Evolutionary conservation across 1,140 invertebrate genomes (phyloP).

Genomic region (Drosophila chauvacae): DNA sequence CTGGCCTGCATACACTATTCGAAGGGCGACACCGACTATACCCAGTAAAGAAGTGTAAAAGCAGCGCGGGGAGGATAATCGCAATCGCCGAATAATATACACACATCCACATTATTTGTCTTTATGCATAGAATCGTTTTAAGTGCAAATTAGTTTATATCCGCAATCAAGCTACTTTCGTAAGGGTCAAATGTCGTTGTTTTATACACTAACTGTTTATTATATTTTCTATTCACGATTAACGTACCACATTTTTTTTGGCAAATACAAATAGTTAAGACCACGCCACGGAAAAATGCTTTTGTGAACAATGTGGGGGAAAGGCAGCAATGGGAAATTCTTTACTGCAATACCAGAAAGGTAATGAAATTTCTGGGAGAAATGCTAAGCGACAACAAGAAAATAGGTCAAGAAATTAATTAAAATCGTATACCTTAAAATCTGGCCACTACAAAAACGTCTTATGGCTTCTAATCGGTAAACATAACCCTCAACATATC

Average conservation of each 20-base stretch:
- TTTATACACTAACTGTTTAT: constrained; percentile 28
- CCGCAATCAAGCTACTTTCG: constrained; percentile 33
- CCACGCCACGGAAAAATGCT: constrained; percentile 25
- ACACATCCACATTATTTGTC: constrained; percentile 38
- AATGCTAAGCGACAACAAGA: no score
- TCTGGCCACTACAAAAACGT: no score
- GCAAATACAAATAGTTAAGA: constrained; percentile 72
- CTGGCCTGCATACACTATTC: constrained; percentile 90
- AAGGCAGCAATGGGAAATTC: no score
- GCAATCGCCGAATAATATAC: constrained; percentile 59
- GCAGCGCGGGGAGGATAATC: constrained; percentile 11
- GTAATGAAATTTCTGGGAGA: no score
- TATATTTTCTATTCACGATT: constrained; percentile 15
- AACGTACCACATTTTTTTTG: constrained; percentile 17
- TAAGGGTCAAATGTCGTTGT: constrained; percentile 50
- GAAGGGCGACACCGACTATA: constrained; percentile 86
- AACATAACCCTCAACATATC: not conserved
- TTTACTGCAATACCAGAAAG: not conserved
- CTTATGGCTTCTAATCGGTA: not conserved
- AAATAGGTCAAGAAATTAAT: not conserved
- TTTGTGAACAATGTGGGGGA: not conserved
- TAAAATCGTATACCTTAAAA: no score
- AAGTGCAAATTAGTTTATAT: constrained; percentile 79
- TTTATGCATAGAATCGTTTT: constrained; percentile 56
- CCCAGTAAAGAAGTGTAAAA: constrained; percentile 42